Conservation (phyloP, 2,797 vertebrate genomes). For the Ptychadena robeensis region DNA sequence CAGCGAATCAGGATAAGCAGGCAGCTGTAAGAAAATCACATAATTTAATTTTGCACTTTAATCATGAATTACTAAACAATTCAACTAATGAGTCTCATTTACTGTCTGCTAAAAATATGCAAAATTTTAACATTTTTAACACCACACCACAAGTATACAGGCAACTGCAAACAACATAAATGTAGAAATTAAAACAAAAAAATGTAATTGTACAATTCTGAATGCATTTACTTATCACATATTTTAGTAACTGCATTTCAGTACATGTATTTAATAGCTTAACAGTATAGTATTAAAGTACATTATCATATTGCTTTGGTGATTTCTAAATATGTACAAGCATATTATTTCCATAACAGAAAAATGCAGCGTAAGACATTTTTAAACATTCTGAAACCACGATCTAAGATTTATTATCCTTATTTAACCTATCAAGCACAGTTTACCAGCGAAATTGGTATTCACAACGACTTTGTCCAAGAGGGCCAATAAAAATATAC, state of each 20-base stretch:
- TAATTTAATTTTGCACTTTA: too few relatives aligned
- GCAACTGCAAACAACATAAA: not conserved
- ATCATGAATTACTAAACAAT: too few relatives aligned
- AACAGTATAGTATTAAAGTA: not conserved
- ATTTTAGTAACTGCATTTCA: constrained; percentile 24
- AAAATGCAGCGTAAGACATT: constrained; percentile 17
- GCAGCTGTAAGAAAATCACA: too few relatives aligned
- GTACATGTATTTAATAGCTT: not conserved
- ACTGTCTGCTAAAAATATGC: too few relatives aligned
- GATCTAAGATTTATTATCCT: constrained; percentile 40
- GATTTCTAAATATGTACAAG: constrained; percentile 41
- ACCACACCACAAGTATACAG: not conserved
- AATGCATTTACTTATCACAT: constrained; percentile 7
- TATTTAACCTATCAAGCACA: constrained; percentile 51
- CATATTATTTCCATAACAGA: constrained; percentile 30
- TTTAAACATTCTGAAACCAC: constrained; percentile 27
- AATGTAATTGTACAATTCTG: not conserved
- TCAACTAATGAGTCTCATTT: too few relatives aligned
- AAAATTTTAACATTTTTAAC: too few relatives aligned
- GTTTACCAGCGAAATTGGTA: constrained; percentile 46
- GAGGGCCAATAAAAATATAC: constrained; percentile 36
- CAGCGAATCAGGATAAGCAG: too few relatives aligned
- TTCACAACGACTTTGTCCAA: constrained; percentile 14
- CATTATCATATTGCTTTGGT: constrained; percentile 15
- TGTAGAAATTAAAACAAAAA: not conserved